Conservation (phyloP, 2,888 invertebrate genomes). For the Drosophila seclusa region DNA sequence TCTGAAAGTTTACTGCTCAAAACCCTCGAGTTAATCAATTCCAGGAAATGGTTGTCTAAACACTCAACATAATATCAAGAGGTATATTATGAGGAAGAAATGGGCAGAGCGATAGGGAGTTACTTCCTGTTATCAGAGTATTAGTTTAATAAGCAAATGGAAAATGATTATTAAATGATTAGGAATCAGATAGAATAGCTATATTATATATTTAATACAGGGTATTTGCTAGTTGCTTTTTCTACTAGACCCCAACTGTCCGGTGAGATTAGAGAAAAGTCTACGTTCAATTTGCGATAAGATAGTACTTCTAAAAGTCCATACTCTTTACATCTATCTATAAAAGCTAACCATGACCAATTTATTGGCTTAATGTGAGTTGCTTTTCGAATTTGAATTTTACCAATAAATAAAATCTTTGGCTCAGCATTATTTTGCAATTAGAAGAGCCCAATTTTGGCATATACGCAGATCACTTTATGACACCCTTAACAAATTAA, state of each 20-base stretch:
- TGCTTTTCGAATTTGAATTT: neutral
- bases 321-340: slow-evolving; percentile 12
- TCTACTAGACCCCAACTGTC: neutral
- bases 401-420: neutral
- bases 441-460: neutral
- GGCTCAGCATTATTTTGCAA: slow-evolving; percentile 43
- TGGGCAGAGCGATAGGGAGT: neutral
- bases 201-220: slow-evolving; percentile 4
- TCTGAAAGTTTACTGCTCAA: slow-evolving; percentile 7
- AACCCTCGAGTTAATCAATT: slow-evolving; percentile 41
- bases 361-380: neutral
- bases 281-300: slow-evolving; percentile 27
- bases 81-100: neutral
- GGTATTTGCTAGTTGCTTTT: slow-evolving; percentile 18
- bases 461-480: slow-evolving; percentile 40
- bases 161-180: neutral
- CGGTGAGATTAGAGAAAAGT: slow-evolving; percentile 19
- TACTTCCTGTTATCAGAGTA: neutral
- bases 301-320: slow-evolving; percentile 34
- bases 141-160: neutral
- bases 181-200: neutral
- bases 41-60: slow-evolving; percentile 19
- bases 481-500: neutral
- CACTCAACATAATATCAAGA: neutral
- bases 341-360: slow-evolving; percentile 12